Base-by-base conservation (phyloP, 2,113 vertebrate species). In the Pterocles burchelli region DNA sequence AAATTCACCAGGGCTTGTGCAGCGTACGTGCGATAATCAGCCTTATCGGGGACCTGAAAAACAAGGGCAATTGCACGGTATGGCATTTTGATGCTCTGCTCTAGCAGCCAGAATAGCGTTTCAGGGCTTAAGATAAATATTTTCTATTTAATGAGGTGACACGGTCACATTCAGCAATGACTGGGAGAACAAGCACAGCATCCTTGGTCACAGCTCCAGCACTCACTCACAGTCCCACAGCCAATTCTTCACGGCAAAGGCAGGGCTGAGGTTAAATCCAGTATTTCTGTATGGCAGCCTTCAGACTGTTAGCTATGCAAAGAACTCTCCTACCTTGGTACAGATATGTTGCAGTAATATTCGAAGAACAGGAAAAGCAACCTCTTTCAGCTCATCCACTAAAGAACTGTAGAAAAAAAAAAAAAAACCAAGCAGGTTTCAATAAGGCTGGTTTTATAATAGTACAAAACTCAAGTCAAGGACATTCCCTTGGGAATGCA, bases 271-370 rank as follows among this genome's bases (percentile, higher is more conserved):
- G 34, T 49, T 76, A 83, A 87, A 88, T 31, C 38, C 41, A 18
- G 15, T 31, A 70, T 57, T 81, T 33, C 63, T 36, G 26, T 10
- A 19, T 9, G 34, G 28, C 41, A 86, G 21, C 4, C 46, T 48
- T n/a, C 48, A n/a, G 17, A 46, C 3, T 62, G 41, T 33, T 62
- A 62, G 28, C 38, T 13, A 45, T 22, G 61, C 52, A 48, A 63
- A 79, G 34, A 48, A 19, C 31, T 66, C 68, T 48, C 58, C 13
- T 96, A 99, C 99, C 99, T 99, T 99, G 92, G 97, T 95, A 88
- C 99, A 99, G 91, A 99, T 98, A 45, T 99, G 99, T 77, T 99
- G 99, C 52, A 99, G 95, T 6, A 99, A 97, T 90, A 98, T 98
- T 11, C 97, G 97, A 51, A 99, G 97, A 11, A 99, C 82, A 25